Evolutionary conservation across 2,888 invertebrate genomes (phyloP).

Genomic region (Nebria salina): DNA sequence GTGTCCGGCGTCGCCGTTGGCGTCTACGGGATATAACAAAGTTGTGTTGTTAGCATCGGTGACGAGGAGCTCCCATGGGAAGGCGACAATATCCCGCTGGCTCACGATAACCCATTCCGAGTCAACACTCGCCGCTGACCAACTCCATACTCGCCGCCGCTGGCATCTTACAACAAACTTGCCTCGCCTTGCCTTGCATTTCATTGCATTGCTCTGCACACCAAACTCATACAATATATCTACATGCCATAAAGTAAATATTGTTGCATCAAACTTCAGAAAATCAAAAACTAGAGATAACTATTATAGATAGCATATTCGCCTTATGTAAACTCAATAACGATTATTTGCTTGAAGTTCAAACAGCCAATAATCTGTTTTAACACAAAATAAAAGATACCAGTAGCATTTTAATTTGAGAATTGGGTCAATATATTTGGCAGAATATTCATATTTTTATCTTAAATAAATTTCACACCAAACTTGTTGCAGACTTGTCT

Average conservation of each 20-base stretch:
- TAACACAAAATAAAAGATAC: too few species aligned
- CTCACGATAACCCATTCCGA: neutral
- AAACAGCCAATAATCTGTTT: too few species aligned
- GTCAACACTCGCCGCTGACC: neutral
- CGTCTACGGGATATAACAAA: slow-evolving; percentile 40
- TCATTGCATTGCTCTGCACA: too few species aligned
- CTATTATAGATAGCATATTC: too few species aligned
- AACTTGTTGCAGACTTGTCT: too few species aligned
- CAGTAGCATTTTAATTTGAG: too few species aligned
- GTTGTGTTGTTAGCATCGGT: slow-evolving; percentile 45
- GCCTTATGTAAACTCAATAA: too few species aligned
- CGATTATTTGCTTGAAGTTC: too few species aligned
- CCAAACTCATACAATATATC: neutral
- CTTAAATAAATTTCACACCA: too few species aligned
- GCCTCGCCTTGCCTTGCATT: neutral
- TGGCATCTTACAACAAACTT: neutral
- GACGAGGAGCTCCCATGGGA: slow-evolving; percentile 33
- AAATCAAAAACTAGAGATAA: too few species aligned
- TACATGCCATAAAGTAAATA: neutral
- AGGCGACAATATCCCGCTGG: neutral
- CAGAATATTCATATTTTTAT: too few species aligned
- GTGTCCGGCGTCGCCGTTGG: slow-evolving; percentile 27
- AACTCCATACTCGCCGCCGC: neutral
- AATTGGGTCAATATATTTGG: too few species aligned
- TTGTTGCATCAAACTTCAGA: neutral